Evolutionary conservation across 2,797 vertebrate species (phyloP), one percentile per base, ranked within the genome.

Genomic region (Columba guinea): DNA sequence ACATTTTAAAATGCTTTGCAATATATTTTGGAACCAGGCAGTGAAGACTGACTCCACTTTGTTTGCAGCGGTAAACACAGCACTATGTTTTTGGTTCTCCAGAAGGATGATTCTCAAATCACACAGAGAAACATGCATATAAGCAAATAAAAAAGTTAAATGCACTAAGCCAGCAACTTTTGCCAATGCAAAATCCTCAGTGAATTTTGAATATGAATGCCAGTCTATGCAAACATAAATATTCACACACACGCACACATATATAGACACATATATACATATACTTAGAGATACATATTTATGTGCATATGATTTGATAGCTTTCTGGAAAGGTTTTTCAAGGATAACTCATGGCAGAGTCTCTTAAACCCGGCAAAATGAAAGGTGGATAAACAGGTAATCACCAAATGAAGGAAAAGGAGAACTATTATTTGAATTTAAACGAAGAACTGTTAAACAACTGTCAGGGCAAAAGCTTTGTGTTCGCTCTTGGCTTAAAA

Each of bases 91-190:
- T 59, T 11, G 10, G 9, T 51, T 89, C 62, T 73, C 67, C 5
- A 0, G 35, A 77, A 89, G 27, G 21, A 26, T 20, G 59, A 63
- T 46, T 87, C 56, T 39, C 49, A 82, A 89, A 63, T 46, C 48
- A 27, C 0, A 0, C 2, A 55, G 23, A 48, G 7, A 78, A 69
- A 37, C 7, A 44, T 1, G 0, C 8, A 11, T 9, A 1, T 9
- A 52, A 73, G 18, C 53, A 82, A 75, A 82, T 11, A 27, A 41
- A 46, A 63, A 52, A 6, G 12, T 56, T 35, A 68, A 95, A 56
- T 1, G 1, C 11, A 13, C 15, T 55, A 24, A 79, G 55, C 8
- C 17, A 62, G 17, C 34, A 84, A 13, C 7, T 85, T 93, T 13
- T 39, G 10, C 53, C 37, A 39, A 23, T 41, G 35, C 22, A 51